phyloP scores from a whole-genome alignment of 2,888 invertebrate genomes.

The Dorcus hopei region DNA sequence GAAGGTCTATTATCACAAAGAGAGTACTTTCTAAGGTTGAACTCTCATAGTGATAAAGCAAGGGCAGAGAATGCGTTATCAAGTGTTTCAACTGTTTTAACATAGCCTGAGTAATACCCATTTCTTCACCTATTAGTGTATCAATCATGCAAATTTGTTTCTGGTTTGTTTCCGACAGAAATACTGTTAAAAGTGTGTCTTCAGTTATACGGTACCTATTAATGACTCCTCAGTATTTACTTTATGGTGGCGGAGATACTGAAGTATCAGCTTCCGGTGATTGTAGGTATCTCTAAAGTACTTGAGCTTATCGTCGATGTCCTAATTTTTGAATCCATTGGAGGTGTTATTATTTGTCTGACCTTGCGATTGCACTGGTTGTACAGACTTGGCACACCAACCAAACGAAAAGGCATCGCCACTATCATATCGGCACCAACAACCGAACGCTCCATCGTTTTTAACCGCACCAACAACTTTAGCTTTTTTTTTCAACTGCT shows the following conservation, averaged over 20 bases:
- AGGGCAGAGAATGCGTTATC: constrained; percentile 42
- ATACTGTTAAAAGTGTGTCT: no score
- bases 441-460: constrained; percentile 97
- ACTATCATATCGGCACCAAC: constrained; percentile 92
- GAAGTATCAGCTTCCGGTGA: constrained; percentile 49
- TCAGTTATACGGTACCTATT: constrained; percentile 46
- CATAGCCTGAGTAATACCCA: constrained; percentile 39
- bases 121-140: constrained; percentile 42
- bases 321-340: constrained; percentile 55
- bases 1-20: no score
- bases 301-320: constrained; percentile 40
- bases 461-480: constrained; percentile 86
- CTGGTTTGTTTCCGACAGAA: constrained; percentile 32
- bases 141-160: constrained; percentile 42
- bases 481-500: constrained; percentile 90
- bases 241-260: constrained; percentile 51
- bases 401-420: constrained; percentile 95
- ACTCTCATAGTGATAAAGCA: constrained; percentile 47
- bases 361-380: constrained; percentile 87
- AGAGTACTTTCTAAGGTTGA: constrained; percentile 35
- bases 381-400: constrained; percentile 91
- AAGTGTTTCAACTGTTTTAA: no score
- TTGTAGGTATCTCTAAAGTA: constrained; percentile 37
- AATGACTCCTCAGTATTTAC: constrained; percentile 54
- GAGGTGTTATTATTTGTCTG: constrained; percentile 72